Evolutionary conservation across 2,797 vertebrate genomes (phyloP).

Genomic region (Pseudocheirus occidentalis): DNA sequence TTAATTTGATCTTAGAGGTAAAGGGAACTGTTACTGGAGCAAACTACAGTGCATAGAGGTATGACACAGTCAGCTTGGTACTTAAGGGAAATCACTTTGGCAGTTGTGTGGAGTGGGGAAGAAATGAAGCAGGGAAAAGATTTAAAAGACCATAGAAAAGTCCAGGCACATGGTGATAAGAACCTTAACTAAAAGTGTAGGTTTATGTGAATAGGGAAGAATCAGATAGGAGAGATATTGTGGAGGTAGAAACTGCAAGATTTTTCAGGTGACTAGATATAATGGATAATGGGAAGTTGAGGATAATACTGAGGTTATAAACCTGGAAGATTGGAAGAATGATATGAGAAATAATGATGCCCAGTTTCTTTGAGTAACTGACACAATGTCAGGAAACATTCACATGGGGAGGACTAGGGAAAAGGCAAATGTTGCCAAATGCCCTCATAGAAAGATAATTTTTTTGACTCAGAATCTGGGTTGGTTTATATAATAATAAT

Average conservation of each 20-base stretch:
- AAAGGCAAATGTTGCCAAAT: not conserved
- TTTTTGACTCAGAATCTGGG: slow-evolving; percentile 31
- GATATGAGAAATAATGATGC: not conserved
- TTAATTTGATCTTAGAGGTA: not conserved
- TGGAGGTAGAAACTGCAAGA: not conserved
- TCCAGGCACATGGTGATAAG: not conserved
- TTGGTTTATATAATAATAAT: slow-evolving; percentile 2
- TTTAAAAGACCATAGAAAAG: not conserved
- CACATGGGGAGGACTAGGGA: not conserved
- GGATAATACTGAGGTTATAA: not conserved
- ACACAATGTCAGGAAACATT: not conserved
- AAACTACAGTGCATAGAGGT: not conserved
- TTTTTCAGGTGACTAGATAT: not conserved
- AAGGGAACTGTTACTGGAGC: not conserved
- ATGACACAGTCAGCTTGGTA: not conserved
- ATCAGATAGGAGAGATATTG: not conserved
- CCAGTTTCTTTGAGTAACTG: slow-evolving; percentile 24
- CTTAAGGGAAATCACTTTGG: not conserved
- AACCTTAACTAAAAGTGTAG: not conserved
- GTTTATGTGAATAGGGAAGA: not conserved
- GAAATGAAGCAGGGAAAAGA: not conserved
- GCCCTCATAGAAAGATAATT: not conserved
- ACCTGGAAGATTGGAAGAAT: not conserved
- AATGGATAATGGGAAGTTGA: not conserved
- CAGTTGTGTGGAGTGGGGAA: not conserved